Base-by-base conservation (phyloP, 2,797 vertebrate species). In the Epinephelus awoara region DNA sequence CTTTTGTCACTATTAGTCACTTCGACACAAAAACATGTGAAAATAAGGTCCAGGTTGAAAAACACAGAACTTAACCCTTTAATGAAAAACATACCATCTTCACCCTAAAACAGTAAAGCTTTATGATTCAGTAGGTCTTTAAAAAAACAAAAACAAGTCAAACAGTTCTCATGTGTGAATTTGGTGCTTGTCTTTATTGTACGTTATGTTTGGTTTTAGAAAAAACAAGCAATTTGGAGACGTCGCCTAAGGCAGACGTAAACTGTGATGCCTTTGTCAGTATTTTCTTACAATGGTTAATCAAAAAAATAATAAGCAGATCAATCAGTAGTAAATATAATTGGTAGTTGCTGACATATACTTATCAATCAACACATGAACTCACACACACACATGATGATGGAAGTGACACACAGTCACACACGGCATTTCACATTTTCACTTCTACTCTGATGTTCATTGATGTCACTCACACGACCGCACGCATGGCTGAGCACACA, bases 381-480 rank as follows among this genome's bases (percentile, higher is more conserved):
- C 23, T 56, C 42, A 62, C 1, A 62, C 49, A 42, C 44, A 73
- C 18, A 57, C 13, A 61, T 42, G 52, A 51, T 58, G 2, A 17
- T 42, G 15, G 14, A 34, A 38, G 50, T 66, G 63, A 63, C 56
- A 49, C 27, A 21, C 15, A 5, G 50, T 74, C 34, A 71, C 14
- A 0, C 62, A 44, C 5, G 3, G 0, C 51, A 7, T 50, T 73
- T 72, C 51, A 61, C 46, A 40, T 83, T 74, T 67, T 61, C 61
- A 34, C 29, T 50, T 66, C 47, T 68, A 4, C 55, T 51, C 44
- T 73, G 72, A 83, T 87, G 74, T 84, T 73, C 79, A 68, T 40
- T 54, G 51, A 55, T 85, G 82, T 87, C 87, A 85, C 67, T 87
- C 85, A 86, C 51, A 27, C 1, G 0, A 71, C 50, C 27, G 2